These are phyloP conservation scores for Calliopum simillimum DNA, from an alignment of 2,888 invertebrate genomes.

Conservation along the genomic window DNA sequence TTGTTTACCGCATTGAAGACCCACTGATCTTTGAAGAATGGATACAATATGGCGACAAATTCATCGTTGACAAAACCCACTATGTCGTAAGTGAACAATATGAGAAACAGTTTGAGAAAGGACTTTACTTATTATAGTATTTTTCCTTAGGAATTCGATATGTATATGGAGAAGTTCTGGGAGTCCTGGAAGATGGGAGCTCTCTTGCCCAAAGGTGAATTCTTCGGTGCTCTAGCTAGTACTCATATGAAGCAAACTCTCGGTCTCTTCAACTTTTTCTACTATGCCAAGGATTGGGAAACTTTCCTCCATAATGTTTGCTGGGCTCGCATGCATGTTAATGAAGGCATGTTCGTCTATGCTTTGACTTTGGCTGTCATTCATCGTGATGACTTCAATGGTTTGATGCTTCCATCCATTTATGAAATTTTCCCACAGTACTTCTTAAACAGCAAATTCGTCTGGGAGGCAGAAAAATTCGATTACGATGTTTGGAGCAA, in stretches of 20 bases:
- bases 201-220: constrained; percentile 69
- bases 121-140: neutral
- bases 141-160: constrained; percentile 47
- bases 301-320: constrained; percentile 77
- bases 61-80: constrained; percentile 61
- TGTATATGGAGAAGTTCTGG: constrained; percentile 49
- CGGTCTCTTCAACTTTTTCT: constrained; percentile 73
- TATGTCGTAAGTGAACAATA: constrained; percentile 43
- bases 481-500: constrained; percentile 67
- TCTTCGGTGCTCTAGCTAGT: constrained; percentile 69
- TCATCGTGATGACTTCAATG: constrained; percentile 74
- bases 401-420: constrained; percentile 75
- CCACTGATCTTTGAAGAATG: constrained; percentile 57
- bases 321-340: constrained; percentile 75
- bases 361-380: constrained; percentile 74
- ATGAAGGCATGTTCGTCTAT: constrained; percentile 77
- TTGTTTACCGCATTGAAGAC: constrained; percentile 51
- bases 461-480: constrained; percentile 73
- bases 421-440: constrained; percentile 79
- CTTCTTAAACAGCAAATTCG: constrained; percentile 76
- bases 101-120: neutral
- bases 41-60: constrained; percentile 67
- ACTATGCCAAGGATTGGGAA: constrained; percentile 76
- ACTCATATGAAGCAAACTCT: constrained; percentile 70
- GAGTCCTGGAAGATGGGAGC: constrained; percentile 57